Percentiles rank a stretch among this genome's conserved stretches.
phyloP scores from a whole-genome alignment of 2,888 invertebrate genomes.

The Tetanocera ferruginea region DNA sequence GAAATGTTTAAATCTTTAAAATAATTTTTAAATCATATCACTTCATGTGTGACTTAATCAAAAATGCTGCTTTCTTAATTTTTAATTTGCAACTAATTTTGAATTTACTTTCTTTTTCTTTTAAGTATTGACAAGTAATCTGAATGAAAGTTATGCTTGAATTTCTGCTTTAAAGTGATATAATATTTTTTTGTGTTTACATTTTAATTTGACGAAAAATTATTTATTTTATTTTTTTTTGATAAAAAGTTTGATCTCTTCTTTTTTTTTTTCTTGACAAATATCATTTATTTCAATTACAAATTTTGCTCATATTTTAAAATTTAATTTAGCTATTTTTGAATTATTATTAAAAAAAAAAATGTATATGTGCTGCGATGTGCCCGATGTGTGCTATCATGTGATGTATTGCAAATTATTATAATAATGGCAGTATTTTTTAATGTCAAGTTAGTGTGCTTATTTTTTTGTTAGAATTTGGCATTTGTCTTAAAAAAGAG shows the following conservation, averaged over 20 bases:
- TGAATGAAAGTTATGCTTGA: slow-evolving; percentile 2
- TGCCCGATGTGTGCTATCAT: no score
- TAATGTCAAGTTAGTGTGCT: no score
- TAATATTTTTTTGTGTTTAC: neutral
- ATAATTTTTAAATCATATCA: neutral
- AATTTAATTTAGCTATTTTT: no score
- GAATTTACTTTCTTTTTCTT: neutral
- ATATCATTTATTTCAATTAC: neutral
- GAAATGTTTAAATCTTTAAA: neutral
- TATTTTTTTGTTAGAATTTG: no score
- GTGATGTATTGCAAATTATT: no score
- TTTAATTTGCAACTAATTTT: neutral
- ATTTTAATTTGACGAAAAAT: neutral
- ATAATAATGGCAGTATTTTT: no score
- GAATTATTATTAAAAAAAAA: no score
- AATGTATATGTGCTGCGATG: neutral
- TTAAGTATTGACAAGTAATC: slow-evolving; percentile 20
- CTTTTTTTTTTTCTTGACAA: neutral
- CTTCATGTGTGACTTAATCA: neutral
- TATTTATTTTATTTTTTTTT: neutral
- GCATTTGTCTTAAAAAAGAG: no score
- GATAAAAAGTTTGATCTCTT: slow-evolving; percentile 5
- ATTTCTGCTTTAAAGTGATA: neutral
- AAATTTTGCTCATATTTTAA: neutral
- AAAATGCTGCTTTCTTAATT: neutral